Conservation (phyloP, 2,797 vertebrate species). For the Cossypha niveicapilla region DNA sequence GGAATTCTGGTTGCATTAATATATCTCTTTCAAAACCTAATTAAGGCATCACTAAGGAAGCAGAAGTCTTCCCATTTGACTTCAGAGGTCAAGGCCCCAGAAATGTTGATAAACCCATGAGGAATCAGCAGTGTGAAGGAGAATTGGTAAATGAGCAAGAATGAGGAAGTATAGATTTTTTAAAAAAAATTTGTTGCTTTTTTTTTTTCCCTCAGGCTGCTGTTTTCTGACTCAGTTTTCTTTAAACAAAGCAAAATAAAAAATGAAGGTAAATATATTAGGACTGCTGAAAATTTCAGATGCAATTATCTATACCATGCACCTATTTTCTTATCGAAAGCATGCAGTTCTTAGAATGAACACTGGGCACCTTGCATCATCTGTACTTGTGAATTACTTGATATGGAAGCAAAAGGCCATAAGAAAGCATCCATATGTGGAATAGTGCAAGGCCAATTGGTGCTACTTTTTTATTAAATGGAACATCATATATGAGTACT, state of each 20-base stretch:
- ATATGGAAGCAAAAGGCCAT: neutral
- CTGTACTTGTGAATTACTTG: neutral
- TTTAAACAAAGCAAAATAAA: neutral
- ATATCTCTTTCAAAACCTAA: neutral
- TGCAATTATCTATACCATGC: neutral
- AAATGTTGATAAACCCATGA: neutral
- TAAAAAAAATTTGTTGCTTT: accelerated
- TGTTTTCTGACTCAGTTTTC: neutral
- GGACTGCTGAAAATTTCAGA: neutral
- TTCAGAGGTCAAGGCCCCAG: neutral
- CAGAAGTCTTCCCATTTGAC: neutral
- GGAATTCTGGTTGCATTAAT: neutral
- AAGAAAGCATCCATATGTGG: neutral
- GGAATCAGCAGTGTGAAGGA: neutral
- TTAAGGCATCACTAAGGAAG: neutral
- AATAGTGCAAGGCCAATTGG: neutral
- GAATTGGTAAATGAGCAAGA: neutral
- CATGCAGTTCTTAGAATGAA: neutral
- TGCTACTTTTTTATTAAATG: neutral
- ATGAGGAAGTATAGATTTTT: neutral
- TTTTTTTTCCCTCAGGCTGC: neutral
- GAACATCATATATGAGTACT: neutral
- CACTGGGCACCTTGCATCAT: neutral
- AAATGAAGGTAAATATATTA: neutral
- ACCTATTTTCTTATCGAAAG: neutral